Evolutionary conservation across 2,797 vertebrate species (phyloP).

Genomic region (Rhabdophis nuchalis): DNA sequence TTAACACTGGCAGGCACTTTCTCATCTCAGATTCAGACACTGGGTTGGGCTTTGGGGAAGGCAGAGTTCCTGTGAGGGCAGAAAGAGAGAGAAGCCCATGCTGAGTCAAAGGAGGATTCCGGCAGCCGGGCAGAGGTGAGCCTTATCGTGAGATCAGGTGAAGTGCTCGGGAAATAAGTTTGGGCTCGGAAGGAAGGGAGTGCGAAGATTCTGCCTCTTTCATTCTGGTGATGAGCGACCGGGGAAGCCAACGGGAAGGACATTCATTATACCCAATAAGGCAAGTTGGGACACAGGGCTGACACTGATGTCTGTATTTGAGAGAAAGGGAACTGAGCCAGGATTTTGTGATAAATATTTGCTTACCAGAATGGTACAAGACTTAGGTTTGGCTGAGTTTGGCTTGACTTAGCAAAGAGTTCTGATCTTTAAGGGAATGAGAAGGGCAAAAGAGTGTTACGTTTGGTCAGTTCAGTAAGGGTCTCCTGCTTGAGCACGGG

Average conservation of each 20-base stretch:
- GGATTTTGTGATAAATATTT: background rate
- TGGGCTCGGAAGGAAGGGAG: background rate
- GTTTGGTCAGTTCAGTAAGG: background rate
- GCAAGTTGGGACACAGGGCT: background rate
- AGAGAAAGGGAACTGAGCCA: background rate
- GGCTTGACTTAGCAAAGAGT: background rate
- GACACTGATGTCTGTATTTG: background rate
- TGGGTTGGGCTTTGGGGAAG: constrained; percentile 3
- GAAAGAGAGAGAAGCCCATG: background rate
- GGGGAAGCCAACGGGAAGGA: background rate
- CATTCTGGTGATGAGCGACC: background rate
- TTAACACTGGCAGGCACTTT: background rate
- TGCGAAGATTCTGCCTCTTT: background rate
- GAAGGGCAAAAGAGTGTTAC: background rate
- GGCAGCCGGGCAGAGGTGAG: background rate
- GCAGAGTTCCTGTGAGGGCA: constrained; percentile 5
- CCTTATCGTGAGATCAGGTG: background rate
- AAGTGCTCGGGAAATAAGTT: background rate
- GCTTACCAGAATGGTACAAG: background rate
- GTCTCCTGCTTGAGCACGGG: too few species aligned
- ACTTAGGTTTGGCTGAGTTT: background rate
- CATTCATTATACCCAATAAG: background rate
- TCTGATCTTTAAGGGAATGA: background rate
- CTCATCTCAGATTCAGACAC: background rate
- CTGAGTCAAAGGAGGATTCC: background rate